These are phyloP conservation scores for Neoarius graeffei DNA, from an alignment of 2,113 vertebrate species.

Conservation along the genomic window DNA sequence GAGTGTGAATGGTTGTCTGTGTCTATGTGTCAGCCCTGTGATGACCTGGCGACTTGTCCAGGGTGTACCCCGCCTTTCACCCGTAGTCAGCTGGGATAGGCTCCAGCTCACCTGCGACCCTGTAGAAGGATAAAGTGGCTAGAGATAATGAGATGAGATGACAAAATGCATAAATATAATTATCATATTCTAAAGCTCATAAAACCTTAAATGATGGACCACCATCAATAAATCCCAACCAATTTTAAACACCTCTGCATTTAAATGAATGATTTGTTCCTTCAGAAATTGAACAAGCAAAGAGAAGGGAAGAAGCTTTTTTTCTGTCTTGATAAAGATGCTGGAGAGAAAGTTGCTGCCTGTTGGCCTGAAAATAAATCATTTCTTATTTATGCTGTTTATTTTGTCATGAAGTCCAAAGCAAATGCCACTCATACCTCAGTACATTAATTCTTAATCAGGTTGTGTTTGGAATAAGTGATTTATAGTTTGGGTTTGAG, in stretches of 20 bases:
- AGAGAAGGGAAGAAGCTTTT: neutral
- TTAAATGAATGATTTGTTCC: slow-evolving; percentile 6
- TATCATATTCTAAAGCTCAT: neutral
- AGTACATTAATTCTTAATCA: slow-evolving; percentile 39
- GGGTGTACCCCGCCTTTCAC: no score
- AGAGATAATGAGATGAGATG: no score
- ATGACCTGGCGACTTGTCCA: no score
- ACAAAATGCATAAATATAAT: neutral
- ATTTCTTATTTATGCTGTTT: slow-evolving; percentile 45
- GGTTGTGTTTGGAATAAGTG: slow-evolving; percentile 6
- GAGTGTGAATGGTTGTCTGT: no score
- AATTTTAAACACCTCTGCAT: neutral
- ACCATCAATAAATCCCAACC: neutral
- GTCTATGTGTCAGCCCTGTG: no score
- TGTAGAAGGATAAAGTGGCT: no score
- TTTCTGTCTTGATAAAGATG: neutral
- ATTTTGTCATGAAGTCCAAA: slow-evolving; percentile 41
- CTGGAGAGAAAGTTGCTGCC: slow-evolving; percentile 3
- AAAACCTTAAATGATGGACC: neutral
- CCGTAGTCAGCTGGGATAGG: no score
- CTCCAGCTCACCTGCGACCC: no score
- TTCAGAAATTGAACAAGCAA: neutral
- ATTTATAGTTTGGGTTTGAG: slow-evolving; percentile 20
- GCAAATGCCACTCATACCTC: slow-evolving; percentile 34
- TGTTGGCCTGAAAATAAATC: slow-evolving; percentile 18